Evolutionary conservation across 2,113 vertebrate species (phyloP).

Genomic region (Smithornis capensis): DNA sequence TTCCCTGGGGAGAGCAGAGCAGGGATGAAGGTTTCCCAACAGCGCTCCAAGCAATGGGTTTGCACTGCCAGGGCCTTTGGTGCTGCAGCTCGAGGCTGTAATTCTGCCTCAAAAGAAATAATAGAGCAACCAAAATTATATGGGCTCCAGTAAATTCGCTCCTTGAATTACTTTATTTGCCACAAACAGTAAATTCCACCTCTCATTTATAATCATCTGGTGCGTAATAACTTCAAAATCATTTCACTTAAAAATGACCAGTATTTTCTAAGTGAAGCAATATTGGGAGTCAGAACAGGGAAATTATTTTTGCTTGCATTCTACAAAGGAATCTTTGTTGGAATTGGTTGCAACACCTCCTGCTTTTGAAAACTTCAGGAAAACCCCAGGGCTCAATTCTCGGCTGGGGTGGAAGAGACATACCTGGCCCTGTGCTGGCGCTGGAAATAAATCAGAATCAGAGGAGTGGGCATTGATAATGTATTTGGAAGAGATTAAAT

Average conservation of each 20-base stretch:
- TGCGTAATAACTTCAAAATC: not conserved
- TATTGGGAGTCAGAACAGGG: not conserved
- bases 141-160: not conserved
- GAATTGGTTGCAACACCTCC: constrained; percentile 14
- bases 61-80: not conserved
- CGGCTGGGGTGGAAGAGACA: not conserved
- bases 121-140: not conserved
- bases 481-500: not conserved
- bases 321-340: constrained; percentile 36
- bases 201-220: not conserved
- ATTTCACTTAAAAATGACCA: not conserved
- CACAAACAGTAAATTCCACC: not conserved
- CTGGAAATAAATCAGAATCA: rapidly evolving
- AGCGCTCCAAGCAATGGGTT: rapidly evolving
- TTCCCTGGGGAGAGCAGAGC: not conserved
- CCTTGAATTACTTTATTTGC: not conserved
- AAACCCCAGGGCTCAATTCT: not conserved
- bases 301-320: not conserved
- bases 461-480: not conserved
- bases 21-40: not conserved
- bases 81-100: not conserved
- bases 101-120: not conserved
- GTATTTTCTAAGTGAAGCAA: not conserved
- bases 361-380: not conserved
- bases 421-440: not conserved